Evolutionary conservation across 2,888 invertebrate genomes (phyloP).

Genomic region (Chaetogeoica ovagalla): DNA sequence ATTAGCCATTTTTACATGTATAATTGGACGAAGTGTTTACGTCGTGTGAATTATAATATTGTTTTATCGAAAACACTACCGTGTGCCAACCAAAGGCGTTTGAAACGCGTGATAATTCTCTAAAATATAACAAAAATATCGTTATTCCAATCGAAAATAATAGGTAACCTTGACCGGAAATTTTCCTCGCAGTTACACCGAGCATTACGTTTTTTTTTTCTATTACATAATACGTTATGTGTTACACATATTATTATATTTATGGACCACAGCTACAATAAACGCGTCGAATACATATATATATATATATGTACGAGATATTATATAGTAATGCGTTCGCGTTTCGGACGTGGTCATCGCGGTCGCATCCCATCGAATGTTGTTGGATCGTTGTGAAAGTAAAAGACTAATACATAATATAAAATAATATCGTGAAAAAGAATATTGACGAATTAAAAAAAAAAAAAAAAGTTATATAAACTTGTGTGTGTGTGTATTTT

Average conservation of each 20-base stretch:
- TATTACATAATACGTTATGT: conserved; percentile 28
- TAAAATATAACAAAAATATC: background rate
- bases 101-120: conserved; percentile 13
- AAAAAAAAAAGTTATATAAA: background rate
- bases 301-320: conserved; percentile 19
- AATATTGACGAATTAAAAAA: conserved; percentile 19
- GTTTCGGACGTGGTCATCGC: conserved; percentile 9
- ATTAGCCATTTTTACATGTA: too few relatives aligned
- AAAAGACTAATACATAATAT: background rate
- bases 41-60: background rate
- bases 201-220: conserved; percentile 26
- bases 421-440: conserved; percentile 5
- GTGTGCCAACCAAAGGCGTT: background rate
- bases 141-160: conserved; percentile 22
- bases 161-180: conserved; percentile 46
- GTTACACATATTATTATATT: background rate
- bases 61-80: background rate
- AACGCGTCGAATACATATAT: background rate
- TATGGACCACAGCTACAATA: background rate
- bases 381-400: conserved; percentile 47
- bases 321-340: background rate
- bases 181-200: conserved; percentile 48
- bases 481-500: background rate
- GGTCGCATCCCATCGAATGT: conserved; percentile 26
- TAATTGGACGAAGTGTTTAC: too few relatives aligned